Evolutionary conservation across 2,797 vertebrate species (phyloP).

Genomic region (Stomatorhinus walkeri): DNA sequence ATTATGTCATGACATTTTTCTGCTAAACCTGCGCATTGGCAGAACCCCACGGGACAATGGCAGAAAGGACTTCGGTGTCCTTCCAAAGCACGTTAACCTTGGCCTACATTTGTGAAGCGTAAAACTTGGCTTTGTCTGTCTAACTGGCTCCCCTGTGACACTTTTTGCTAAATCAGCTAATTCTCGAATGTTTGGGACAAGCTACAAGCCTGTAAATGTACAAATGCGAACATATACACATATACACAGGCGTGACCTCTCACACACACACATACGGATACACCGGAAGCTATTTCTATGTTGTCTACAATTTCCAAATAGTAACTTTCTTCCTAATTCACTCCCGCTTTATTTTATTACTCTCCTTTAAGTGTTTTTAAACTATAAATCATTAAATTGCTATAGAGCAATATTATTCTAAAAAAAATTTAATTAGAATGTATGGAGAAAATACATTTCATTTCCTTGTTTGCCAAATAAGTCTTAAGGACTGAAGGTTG

Average conservation of each 20-base stretch:
- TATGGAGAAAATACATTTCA: background rate
- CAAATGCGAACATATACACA: background rate
- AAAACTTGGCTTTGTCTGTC: slow-evolving; percentile 38
- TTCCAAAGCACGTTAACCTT: slow-evolving; percentile 46
- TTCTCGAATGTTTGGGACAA: background rate
- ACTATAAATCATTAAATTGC: background rate
- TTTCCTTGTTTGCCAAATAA: background rate
- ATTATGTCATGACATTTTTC: slow-evolving; percentile 15
- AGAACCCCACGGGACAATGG: slow-evolving; percentile 43
- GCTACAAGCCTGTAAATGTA: background rate
- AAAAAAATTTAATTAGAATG: background rate
- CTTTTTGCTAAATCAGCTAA: slow-evolving; percentile 15
- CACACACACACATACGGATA: background rate
- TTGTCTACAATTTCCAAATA: background rate
- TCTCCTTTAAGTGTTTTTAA: background rate
- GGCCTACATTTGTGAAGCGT: slow-evolving; percentile 49
- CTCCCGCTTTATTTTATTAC: background rate
- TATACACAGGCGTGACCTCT: background rate
- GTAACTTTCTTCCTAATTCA: background rate
- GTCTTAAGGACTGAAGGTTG: background rate
- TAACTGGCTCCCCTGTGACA: background rate
- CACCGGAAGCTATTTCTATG: background rate
- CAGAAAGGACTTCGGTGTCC: slow-evolving; percentile 49
- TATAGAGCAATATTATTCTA: background rate
- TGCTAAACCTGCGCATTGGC: slow-evolving; percentile 37